A percentile compares a stretch with the other conserved stretches of the same genome.
These are phyloP conservation scores for Camponotus fellah DNA, from an alignment of 2,888 invertebrate genomes.

Conservation along the genomic window DNA sequence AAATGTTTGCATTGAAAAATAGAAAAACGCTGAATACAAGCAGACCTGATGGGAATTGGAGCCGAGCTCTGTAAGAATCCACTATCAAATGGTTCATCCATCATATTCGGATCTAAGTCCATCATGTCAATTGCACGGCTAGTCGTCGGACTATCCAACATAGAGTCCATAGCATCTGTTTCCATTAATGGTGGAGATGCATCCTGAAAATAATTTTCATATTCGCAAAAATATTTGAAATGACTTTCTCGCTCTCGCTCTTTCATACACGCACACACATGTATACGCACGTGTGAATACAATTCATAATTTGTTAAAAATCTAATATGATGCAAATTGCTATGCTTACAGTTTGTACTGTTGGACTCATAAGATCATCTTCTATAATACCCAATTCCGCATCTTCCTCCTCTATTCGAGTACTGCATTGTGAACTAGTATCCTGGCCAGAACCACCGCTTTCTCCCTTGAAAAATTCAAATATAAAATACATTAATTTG, in stretches of 20 bases:
- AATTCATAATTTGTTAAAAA: background rate
- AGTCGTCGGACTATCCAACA: slow-evolving; percentile 82
- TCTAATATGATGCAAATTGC: background rate
- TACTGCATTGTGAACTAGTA: slow-evolving; percentile 83
- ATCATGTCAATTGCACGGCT: slow-evolving; percentile 85
- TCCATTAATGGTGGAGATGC: slow-evolving; percentile 80
- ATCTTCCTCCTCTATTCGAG: slow-evolving; percentile 90
- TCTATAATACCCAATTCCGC: slow-evolving; percentile 81
- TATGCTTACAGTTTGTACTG: slow-evolving; percentile 74
- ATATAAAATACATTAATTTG: slow-evolving; percentile 1
- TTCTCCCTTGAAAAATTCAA: slow-evolving; percentile 73
- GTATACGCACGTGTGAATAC: too few species aligned
- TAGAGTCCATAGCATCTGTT: slow-evolving; percentile 79
- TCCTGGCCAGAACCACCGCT: slow-evolving; percentile 78
- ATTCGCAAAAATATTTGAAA: background rate
- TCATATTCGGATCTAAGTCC: slow-evolving; percentile 84
- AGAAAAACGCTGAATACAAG: background rate
- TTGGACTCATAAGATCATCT: slow-evolving; percentile 78
- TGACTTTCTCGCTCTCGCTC: too few species aligned
- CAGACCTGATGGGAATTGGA: slow-evolving; percentile 84
- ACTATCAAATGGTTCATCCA: slow-evolving; percentile 85
- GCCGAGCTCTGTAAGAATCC: slow-evolving; percentile 84
- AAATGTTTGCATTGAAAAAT: background rate
- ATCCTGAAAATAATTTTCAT: slow-evolving; percentile 66
- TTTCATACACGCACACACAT: too few species aligned